A percentile compares a stretch with the other conserved stretches of the same genome.
phyloP scores from a whole-genome alignment of 2,113 vertebrate genomes.

The Cricetomys ansorgei region DNA sequence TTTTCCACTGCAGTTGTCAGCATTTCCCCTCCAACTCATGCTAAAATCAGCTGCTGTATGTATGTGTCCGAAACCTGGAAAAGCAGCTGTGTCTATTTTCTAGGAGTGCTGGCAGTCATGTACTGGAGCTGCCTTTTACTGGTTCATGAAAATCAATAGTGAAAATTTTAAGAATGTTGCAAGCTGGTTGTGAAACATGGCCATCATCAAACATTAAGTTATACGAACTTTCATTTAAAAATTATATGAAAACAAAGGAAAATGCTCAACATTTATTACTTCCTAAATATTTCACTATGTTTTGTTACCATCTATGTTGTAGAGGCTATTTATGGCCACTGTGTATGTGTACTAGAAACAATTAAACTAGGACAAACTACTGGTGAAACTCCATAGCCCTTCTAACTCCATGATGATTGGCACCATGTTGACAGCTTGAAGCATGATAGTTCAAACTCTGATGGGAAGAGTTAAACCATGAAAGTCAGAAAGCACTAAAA shows the following conservation, averaged over 20 bases:
- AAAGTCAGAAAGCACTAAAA: not conserved
- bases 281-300: not conserved
- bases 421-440: not conserved
- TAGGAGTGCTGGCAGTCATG: not conserved
- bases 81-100: slow-evolving; percentile 29
- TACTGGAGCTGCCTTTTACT: not conserved
- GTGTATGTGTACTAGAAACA: not conserved
- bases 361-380: not conserved
- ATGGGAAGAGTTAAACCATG: not conserved
- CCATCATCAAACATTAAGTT: slow-evolving; percentile 11
- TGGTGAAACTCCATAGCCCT: not conserved
- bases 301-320: not conserved
- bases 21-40: not conserved
- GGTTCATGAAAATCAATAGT: not conserved
- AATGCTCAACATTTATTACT: not conserved
- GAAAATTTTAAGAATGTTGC: not conserved
- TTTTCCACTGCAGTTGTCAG: slow-evolving; percentile 14
- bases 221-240: not conserved
- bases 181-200: not conserved
- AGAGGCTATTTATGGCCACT: not conserved
- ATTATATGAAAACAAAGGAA: not conserved
- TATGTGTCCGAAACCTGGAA: not conserved
- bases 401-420: not conserved
- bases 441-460: not conserved
- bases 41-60: not conserved